Conservation (phyloP, 2,888 invertebrate species). For the Macrophya alboannulata region DNA sequence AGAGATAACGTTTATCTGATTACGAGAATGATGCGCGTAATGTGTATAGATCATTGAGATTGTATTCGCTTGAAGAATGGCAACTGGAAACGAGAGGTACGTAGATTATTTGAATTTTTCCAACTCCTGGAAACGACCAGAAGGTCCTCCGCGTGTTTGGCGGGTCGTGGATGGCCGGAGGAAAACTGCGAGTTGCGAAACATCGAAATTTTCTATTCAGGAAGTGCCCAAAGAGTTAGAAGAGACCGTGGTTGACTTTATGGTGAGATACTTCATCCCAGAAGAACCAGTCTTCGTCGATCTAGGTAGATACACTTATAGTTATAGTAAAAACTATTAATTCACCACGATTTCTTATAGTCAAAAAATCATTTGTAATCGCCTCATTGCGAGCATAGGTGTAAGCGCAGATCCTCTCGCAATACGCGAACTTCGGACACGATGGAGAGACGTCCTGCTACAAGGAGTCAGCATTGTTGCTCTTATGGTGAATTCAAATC, state of each 20-base stretch:
- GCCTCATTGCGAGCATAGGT: conserved; percentile 63
- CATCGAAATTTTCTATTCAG: conserved; percentile 71
- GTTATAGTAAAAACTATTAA: too few species aligned
- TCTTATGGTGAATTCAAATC: conserved; percentile 72
- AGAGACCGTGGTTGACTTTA: conserved; percentile 69
- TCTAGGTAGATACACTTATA: conserved; percentile 36
- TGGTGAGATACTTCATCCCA: conserved; percentile 1
- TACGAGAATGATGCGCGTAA: neutral
- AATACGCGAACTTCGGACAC: conserved; percentile 64
- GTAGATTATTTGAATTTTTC: conserved; percentile 13
- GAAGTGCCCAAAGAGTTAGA: conserved; percentile 73
- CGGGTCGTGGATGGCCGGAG: conserved; percentile 65
- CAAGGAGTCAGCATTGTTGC: conserved; percentile 75
- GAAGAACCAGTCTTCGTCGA: conserved; percentile 23
- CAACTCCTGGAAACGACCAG: conserved; percentile 61
- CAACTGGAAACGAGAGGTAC: neutral
- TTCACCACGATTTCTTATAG: neutral
- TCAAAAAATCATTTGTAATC: neutral
- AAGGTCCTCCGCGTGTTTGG: conserved; percentile 73
- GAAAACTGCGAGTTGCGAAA: conserved; percentile 50
- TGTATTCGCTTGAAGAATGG: neutral
- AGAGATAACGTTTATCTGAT: conserved; percentile 4
- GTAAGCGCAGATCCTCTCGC: conserved; percentile 66
- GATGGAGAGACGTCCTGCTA: conserved; percentile 71
- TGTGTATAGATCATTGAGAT: neutral